phyloP scores from a whole-genome alignment of 2,888 invertebrate genomes.

The Taphrorychus bicolor region DNA sequence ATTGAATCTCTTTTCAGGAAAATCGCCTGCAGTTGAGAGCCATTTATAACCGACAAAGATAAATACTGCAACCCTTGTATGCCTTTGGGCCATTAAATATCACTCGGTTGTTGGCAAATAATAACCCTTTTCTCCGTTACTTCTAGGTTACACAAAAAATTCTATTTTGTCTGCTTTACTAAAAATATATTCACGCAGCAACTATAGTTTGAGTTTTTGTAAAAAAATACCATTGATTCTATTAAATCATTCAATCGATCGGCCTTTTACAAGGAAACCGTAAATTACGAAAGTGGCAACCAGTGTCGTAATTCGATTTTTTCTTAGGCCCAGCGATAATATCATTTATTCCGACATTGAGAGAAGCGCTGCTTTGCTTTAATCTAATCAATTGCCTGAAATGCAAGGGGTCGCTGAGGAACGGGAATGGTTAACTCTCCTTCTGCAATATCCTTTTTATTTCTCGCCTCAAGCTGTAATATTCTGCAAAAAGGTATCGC shows the following conservation, averaged over 20 bases:
- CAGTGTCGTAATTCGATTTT: conserved; percentile 17
- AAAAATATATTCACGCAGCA: background rate
- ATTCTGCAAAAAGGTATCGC: too few relatives aligned
- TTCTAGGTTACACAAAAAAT: too few relatives aligned
- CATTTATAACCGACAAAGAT: conserved; percentile 32
- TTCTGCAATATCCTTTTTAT: conserved; percentile 9
- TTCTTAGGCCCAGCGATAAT: conserved; percentile 21
- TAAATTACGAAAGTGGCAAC: conserved; percentile 7
- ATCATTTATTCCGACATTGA: conserved; percentile 21
- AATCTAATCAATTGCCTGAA: conserved; percentile 26
- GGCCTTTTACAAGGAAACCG: background rate
- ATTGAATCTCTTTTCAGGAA: conserved; percentile 22
- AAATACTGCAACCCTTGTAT: conserved; percentile 34
- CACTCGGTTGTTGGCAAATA: conserved; percentile 18
- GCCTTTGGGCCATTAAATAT: conserved; percentile 23
- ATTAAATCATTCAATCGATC: background rate
- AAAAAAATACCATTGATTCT: too few relatives aligned
- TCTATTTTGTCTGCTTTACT: background rate
- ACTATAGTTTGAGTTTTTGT: too few relatives aligned
- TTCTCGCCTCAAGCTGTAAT: too few relatives aligned
- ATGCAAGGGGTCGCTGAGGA: conserved; percentile 11
- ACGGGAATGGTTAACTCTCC: too few relatives aligned
- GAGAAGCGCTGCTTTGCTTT: conserved; percentile 21
- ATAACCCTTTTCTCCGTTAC: conserved; percentile 9
- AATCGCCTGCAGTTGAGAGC: conserved; percentile 15